A percentile compares a stretch with the other conserved stretches of the same genome.
Evolutionary conservation across 1,140 invertebrate species (phyloP).

Genomic region (Carcinoscorpius rotundicauda): DNA sequence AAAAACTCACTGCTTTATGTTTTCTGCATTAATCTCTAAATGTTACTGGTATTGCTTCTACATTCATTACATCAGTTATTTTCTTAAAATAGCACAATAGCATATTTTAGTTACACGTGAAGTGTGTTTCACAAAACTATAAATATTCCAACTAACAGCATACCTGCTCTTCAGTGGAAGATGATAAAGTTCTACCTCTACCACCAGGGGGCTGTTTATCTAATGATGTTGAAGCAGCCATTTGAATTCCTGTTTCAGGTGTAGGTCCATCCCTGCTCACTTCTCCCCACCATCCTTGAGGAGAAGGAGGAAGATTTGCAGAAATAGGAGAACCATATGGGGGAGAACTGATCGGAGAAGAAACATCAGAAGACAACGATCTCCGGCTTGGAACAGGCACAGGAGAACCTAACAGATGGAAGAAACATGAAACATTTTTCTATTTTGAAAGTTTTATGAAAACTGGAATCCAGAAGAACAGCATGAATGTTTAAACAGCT

Average conservation of each 20-base stretch:
- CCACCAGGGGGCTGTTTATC: background rate
- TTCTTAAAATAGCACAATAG: too few relatives aligned
- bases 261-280: too few relatives aligned
- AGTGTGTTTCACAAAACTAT: too few relatives aligned
- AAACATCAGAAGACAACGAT: background rate
- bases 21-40: too few relatives aligned
- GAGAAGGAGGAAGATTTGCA: background rate
- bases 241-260: too few relatives aligned
- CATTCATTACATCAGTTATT: too few relatives aligned
- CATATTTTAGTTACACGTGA: too few relatives aligned
- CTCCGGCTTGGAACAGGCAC: background rate
- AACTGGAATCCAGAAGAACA: background rate
- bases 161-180: slow-evolving; percentile 1
- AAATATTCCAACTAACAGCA: background rate
- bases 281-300: too few relatives aligned
- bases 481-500: background rate
- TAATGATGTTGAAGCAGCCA: too few relatives aligned
- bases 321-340: background rate
- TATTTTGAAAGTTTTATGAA: background rate
- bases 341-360: background rate
- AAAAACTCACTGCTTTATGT: too few relatives aligned
- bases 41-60: too few relatives aligned
- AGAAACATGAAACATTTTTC: background rate
- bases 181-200: background rate
- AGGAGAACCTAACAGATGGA: background rate